Percentiles rank a stretch among this genome's conserved stretches.
Evolutionary conservation across 2,888 invertebrate genomes (phyloP).

Genomic region (Drosophila putrida): DNA sequence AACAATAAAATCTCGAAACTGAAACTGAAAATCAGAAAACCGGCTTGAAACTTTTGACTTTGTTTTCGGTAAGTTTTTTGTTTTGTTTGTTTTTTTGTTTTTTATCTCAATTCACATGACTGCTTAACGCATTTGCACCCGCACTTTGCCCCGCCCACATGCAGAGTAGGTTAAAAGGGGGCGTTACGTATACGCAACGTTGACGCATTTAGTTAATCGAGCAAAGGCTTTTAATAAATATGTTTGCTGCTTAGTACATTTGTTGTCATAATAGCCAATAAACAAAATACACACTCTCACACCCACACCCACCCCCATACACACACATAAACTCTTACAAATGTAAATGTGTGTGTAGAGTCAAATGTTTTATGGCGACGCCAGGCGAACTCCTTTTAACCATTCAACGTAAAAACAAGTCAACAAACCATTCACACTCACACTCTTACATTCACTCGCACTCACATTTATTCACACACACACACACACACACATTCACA

Average conservation of each 20-base stretch:
- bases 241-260: slow-evolving; percentile 59
- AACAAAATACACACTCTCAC: slow-evolving; percentile 41
- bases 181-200: slow-evolving; percentile 67
- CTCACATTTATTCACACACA: slow-evolving; percentile 10
- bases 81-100: slow-evolving; percentile 22
- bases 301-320: slow-evolving; percentile 14
- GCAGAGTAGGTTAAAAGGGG: neutral
- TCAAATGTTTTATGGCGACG: slow-evolving; percentile 65
- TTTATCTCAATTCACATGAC: slow-evolving; percentile 40
- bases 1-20: slow-evolving; percentile 30
- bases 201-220: slow-evolving; percentile 75
- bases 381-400: slow-evolving; percentile 45
- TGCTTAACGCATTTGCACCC: slow-evolving; percentile 68
- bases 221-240: slow-evolving; percentile 69
- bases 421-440: slow-evolving; percentile 24
- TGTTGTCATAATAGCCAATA: slow-evolving; percentile 72
- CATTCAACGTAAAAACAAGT: slow-evolving; percentile 14
- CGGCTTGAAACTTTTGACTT: slow-evolving; percentile 44
- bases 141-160: slow-evolving; percentile 22
- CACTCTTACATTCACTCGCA: slow-evolving; percentile 18
- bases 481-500: slow-evolving; percentile 7
- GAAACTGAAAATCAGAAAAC: slow-evolving; percentile 40
- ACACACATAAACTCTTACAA: slow-evolving; percentile 24
- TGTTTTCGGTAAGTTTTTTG: slow-evolving; percentile 18
- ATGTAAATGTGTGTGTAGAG: slow-evolving; percentile 24